A percentile compares a stretch with the other conserved stretches of the same genome.
phyloP scores from a whole-genome alignment of 1,140 invertebrate genomes.

The Danaus melanippus region DNA sequence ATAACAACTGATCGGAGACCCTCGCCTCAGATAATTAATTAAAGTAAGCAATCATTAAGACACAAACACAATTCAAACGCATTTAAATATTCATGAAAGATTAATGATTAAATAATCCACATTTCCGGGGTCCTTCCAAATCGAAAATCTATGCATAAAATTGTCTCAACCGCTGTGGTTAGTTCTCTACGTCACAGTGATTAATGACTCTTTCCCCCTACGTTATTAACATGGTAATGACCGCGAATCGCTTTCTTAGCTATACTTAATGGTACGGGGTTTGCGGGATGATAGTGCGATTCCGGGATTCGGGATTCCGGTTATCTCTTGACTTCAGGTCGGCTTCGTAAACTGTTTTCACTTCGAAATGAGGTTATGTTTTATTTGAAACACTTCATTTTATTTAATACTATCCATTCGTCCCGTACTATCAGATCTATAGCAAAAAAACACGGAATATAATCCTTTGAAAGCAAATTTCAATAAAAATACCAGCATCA shows the following conservation, averaged over 20 bases:
- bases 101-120: conserved; percentile 13
- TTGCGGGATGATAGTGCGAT: conserved; percentile 60
- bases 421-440: not conserved
- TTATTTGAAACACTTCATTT: conserved; percentile 1
- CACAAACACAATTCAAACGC: not conserved
- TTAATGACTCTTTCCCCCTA: conserved; percentile 65
- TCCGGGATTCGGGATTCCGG: conserved; percentile 27
- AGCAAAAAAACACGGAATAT: too few relatives aligned
- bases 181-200: conserved; percentile 63
- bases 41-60: too few relatives aligned
- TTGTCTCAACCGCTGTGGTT: conserved; percentile 51
- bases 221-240: conserved; percentile 70
- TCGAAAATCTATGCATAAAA: conserved; percentile 64
- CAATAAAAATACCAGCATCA: too few relatives aligned
- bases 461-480: too few relatives aligned
- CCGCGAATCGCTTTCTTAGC: conserved; percentile 68
- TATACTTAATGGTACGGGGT: conserved; percentile 69
- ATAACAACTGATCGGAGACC: too few relatives aligned
- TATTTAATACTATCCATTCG: not conserved
- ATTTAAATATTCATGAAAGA: conserved; percentile 17
- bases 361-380: conserved; percentile 5
- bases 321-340: conserved; percentile 54
- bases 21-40: too few relatives aligned
- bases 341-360: conserved; percentile 18
- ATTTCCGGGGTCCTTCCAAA: conserved; percentile 13